These are phyloP conservation scores for Pituophis catenifer DNA, from an alignment of 2,113 vertebrate species.

Conservation along the genomic window DNA sequence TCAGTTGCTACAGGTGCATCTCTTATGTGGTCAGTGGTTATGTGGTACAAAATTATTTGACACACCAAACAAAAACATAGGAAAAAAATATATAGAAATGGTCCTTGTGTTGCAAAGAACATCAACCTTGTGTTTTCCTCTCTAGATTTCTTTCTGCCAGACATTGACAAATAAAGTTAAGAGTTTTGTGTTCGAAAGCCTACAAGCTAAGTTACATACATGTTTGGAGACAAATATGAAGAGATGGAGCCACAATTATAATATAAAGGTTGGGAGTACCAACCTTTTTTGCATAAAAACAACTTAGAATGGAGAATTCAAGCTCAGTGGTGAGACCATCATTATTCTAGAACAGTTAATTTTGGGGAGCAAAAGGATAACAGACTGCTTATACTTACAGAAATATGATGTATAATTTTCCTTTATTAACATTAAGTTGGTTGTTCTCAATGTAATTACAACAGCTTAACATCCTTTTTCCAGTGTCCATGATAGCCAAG, in stretches of 20 bases:
- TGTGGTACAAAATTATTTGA: constrained; percentile 18
- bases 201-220: constrained; percentile 21
- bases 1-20: constrained; percentile 62
- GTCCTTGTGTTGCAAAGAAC: constrained; percentile 19
- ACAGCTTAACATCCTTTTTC: neutral
- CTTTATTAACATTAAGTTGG: neutral
- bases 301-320: neutral
- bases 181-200: constrained; percentile 38
- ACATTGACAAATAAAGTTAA: constrained; percentile 32
- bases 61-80: constrained; percentile 47
- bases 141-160: constrained; percentile 33
- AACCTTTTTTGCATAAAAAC: neutral
- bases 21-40: constrained; percentile 44
- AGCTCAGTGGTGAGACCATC: neutral
- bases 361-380: neutral
- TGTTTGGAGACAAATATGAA: constrained; percentile 40
- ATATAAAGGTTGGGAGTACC: constrained; percentile 11
- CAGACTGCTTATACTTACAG: neutral
- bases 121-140: constrained; percentile 39
- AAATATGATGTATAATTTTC: neutral
- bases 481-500: neutral
- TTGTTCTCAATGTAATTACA: neutral
- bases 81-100: constrained; percentile 26
- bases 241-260: constrained; percentile 21
- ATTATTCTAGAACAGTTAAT: neutral